A percentile compares a stretch with the other conserved stretches of the same genome.
Evolutionary conservation across 1,140 invertebrate species (phyloP).

Genomic region (Octopus bimaculoides): DNA sequence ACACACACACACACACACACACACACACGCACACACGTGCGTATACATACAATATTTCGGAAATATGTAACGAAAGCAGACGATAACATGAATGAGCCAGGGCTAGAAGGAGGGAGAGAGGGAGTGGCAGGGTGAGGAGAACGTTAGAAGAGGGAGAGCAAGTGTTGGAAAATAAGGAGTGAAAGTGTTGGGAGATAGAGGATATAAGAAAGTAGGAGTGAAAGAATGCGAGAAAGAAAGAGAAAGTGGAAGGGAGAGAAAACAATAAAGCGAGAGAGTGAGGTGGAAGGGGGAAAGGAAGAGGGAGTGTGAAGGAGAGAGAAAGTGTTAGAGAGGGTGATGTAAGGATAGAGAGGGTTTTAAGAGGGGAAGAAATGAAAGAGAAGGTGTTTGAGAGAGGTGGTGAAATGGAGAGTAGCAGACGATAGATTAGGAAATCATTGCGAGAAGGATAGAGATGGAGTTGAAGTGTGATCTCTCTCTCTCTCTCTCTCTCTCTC

Average conservation of each 20-base stretch:
- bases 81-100: background rate
- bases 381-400: background rate
- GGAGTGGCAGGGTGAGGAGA: too few relatives aligned
- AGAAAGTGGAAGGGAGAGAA: background rate
- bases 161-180: background rate
- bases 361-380: background rate
- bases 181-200: background rate
- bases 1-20: too few relatives aligned
- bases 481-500: conserved; percentile 1
- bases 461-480: conserved; percentile 14
- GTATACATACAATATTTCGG: too few relatives aligned
- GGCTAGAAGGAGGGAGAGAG: background rate
- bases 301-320: background rate
- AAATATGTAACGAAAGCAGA: too few relatives aligned
- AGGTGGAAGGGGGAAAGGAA: background rate
- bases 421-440: background rate
- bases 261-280: background rate
- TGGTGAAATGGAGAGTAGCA: background rate
- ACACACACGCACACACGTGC: too few relatives aligned
- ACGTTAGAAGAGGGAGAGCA: background rate
- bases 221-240: background rate
- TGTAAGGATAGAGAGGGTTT: background rate
- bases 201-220: background rate
- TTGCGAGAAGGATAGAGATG: conserved; percentile 12
- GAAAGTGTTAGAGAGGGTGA: background rate